Evolutionary conservation across 92 coral and sea anemone species (phyloP).

Genomic region (Epizoanthus fatuus): DNA sequence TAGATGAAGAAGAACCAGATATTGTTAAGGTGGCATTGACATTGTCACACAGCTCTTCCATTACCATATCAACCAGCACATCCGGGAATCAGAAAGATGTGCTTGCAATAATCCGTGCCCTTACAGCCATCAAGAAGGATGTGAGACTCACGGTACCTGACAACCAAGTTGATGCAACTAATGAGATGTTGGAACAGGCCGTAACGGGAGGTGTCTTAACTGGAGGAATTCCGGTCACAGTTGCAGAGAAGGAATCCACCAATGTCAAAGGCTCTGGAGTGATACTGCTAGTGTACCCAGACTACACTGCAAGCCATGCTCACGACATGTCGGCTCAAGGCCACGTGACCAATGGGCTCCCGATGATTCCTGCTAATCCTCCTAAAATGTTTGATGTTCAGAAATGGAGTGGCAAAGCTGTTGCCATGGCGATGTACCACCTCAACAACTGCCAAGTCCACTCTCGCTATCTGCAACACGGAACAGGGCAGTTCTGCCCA

Average conservation of each 20-base stretch:
- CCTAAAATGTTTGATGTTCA: neutral
- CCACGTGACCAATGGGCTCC: neutral
- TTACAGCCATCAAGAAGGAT: neutral
- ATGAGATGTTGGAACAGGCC: neutral
- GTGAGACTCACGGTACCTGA: conserved; percentile 13
- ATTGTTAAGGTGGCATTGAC: conserved; percentile 30
- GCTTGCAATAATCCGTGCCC: conserved; percentile 4
- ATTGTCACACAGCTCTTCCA: conserved; percentile 31
- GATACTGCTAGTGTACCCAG: neutral
- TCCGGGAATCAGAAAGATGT: neutral
- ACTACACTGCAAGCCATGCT: neutral
- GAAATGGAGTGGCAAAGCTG: conserved; percentile 27
- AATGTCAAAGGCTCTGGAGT: neutral
- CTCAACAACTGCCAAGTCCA: conserved; percentile 60
- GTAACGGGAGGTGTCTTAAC: neutral
- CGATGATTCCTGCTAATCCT: neutral
- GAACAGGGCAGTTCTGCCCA: conserved; percentile 13
- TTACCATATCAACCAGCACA: conserved; percentile 3
- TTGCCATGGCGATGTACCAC: conserved; percentile 50
- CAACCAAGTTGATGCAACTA: neutral
- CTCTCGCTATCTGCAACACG: conserved; percentile 45
- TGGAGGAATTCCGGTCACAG: neutral
- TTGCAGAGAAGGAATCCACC: neutral
- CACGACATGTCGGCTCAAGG: neutral
- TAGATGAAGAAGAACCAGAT: conserved; percentile 6